Evolutionary conservation across 2,113 vertebrate genomes (phyloP).

Genomic region (Pachyramphus minor): DNA sequence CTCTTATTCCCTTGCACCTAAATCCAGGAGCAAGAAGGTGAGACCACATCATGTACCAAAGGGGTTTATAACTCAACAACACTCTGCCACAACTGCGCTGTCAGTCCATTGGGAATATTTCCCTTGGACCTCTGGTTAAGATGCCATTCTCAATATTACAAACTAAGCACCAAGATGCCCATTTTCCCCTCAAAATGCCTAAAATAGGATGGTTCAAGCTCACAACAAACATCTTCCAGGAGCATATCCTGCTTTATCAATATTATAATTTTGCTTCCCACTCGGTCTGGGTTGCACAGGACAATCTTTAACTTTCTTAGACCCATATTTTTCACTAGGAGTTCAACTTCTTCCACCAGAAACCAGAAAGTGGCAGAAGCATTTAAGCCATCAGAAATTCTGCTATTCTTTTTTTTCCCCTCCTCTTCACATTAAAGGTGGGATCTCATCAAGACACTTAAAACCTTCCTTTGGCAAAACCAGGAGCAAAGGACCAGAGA

Average conservation of each 20-base stretch:
- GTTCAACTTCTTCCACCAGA: neutral
- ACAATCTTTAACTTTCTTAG: neutral
- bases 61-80: neutral
- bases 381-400: neutral
- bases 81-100: neutral
- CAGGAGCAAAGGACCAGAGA: neutral
- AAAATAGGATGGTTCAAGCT: neutral
- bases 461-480: neutral
- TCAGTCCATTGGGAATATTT: neutral
- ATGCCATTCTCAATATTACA: rapidly evolving
- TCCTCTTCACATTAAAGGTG: neutral
- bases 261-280: neutral
- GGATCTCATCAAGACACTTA: neutral
- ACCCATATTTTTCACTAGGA: neutral
- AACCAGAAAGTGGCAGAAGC: neutral
- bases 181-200: neutral
- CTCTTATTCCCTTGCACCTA: neutral
- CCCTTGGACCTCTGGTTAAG: neutral
- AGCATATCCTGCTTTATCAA: neutral
- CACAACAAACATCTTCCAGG: neutral
- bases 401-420: neutral
- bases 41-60: rapidly evolving
- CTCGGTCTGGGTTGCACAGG: neutral
- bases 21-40: neutral
- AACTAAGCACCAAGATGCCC: neutral